These are phyloP conservation scores for Lochmaea capreae DNA, from an alignment of 2,888 invertebrate genomes.

Conservation along the genomic window DNA sequence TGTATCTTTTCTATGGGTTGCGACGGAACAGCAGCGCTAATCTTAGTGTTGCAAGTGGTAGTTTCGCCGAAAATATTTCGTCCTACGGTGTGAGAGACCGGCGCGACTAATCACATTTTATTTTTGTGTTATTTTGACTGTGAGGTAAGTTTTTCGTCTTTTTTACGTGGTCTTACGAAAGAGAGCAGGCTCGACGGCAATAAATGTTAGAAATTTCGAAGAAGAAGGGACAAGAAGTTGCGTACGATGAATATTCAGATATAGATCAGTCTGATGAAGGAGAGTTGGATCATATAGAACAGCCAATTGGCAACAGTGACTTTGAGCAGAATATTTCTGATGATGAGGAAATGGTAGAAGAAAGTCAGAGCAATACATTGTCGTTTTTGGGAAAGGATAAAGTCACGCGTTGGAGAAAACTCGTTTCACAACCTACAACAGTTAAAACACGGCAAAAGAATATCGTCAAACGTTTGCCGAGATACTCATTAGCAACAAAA, in stretches of 20 bases:
- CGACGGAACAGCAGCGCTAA: conserved; percentile 6
- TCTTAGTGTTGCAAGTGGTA: not conserved
- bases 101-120: not conserved
- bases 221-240: conserved; percentile 22
- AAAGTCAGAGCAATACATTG: not conserved
- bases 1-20: conserved; percentile 4
- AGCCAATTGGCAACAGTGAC: conserved; percentile 23
- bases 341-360: not conserved
- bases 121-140: conserved; percentile 3
- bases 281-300: conserved; percentile 32
- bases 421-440: conserved; percentile 9
- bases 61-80: conserved; percentile 1
- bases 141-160: conserved; percentile 5
- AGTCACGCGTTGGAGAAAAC: conserved; percentile 24
- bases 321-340: conserved; percentile 30
- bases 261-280: conserved; percentile 26
- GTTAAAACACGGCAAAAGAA: conserved; percentile 12
- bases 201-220: not conserved
- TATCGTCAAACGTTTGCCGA: conserved; percentile 19
- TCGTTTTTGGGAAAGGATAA: conserved; percentile 26
- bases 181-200: not conserved
- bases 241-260: conserved; percentile 21
- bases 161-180: not conserved
- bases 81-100: conserved; percentile 15
- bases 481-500: conserved; percentile 11